Conservation (phyloP, 2,797 vertebrate species). For the Halcyon badia region DNA sequence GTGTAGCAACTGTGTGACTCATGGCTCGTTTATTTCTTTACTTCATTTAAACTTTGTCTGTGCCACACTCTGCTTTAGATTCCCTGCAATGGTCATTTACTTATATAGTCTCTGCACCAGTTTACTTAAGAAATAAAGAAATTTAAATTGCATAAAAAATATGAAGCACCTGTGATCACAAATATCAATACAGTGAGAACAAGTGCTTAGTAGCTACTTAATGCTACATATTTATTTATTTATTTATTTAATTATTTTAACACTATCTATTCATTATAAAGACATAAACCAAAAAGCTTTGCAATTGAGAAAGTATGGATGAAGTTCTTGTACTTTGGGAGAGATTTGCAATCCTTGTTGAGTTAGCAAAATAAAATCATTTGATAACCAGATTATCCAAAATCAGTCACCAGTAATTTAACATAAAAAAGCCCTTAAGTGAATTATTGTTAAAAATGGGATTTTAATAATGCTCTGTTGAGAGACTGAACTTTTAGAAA, state of each 20-base stretch:
- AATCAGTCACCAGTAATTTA: neutral
- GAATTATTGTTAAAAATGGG: neutral
- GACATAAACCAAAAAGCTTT: neutral
- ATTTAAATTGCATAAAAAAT: neutral
- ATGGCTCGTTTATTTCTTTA: neutral
- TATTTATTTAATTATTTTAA: neutral
- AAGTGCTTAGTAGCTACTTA: neutral
- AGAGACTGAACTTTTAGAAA: neutral
- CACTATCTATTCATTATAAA: neutral
- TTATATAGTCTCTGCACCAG: neutral
- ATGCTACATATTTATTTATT: neutral
- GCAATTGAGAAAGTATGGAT: neutral
- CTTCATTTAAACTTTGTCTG: neutral
- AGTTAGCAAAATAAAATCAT: neutral
- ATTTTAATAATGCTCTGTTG: neutral
- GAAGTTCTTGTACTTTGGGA: neutral
- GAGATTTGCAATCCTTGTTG: neutral
- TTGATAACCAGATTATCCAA: neutral
- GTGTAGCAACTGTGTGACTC: neutral
- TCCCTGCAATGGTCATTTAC: neutral
- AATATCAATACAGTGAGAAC: neutral
- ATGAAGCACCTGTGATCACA: neutral
- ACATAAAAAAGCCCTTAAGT: rapidly evolving
- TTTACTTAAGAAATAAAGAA: neutral
- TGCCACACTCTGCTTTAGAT: neutral